phyloP scores from a whole-genome alignment of 1,140 invertebrate genomes.

The Neodiprion fabricii region DNA sequence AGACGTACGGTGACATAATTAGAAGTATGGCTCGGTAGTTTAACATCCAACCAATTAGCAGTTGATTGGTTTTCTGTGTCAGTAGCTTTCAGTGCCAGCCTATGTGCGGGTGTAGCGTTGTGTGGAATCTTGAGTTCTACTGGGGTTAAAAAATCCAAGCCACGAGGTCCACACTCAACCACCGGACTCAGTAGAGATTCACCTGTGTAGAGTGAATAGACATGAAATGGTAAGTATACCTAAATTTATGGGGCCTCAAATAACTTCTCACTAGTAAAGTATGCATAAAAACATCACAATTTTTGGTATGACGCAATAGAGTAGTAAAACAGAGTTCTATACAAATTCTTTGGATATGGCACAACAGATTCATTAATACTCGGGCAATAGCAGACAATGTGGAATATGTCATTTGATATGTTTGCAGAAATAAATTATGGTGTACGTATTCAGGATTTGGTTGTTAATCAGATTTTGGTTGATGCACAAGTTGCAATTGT shows the following conservation, averaged over 20 bases:
- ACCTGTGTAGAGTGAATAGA: constrained; percentile 67
- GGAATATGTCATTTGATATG: too few species aligned
- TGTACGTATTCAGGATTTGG: too few species aligned
- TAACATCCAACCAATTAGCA: constrained; percentile 77
- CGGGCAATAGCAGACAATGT: background rate
- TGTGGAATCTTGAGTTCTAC: constrained; percentile 85
- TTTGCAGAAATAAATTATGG: too few species aligned
- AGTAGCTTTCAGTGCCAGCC: constrained; percentile 79
- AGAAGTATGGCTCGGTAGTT: constrained; percentile 78
- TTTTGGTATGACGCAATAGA: background rate
- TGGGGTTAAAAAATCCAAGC: constrained; percentile 84
- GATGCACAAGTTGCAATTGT: too few species aligned
- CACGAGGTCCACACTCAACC: constrained; percentile 95
- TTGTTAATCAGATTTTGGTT: too few species aligned
- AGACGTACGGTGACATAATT: constrained; percentile 88
- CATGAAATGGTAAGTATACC: constrained; percentile 5
- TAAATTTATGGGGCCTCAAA: background rate
- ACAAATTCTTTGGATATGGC: constrained; percentile 3
- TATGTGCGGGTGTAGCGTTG: constrained; percentile 73
- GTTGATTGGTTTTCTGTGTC: constrained; percentile 68
- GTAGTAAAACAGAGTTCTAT: background rate
- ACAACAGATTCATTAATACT: background rate
- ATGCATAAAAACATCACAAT: background rate
- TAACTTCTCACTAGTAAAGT: background rate
- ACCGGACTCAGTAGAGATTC: constrained; percentile 91